phyloP scores from a whole-genome alignment of 1,140 invertebrate genomes.

The Drosophila orosa region DNA sequence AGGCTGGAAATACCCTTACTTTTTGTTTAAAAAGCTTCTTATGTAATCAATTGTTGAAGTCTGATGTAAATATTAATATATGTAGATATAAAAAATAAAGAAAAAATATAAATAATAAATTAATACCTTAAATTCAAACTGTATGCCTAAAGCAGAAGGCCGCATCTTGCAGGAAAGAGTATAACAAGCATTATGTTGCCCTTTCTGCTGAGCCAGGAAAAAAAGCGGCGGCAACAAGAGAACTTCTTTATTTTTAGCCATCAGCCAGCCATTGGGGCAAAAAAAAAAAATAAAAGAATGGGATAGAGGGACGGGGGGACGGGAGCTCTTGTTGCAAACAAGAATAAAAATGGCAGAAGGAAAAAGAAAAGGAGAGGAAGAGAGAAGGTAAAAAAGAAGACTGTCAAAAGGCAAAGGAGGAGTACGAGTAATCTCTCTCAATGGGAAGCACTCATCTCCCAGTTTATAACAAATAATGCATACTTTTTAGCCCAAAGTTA shows the following conservation, averaged over 20 bases:
- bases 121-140: background rate
- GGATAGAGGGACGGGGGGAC: background rate
- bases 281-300: background rate
- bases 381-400: background rate
- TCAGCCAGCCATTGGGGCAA: slow-evolving; percentile 1
- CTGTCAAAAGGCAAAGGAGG: background rate
- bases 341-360: slow-evolving; percentile 5
- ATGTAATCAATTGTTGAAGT: background rate
- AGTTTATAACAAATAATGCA: background rate
- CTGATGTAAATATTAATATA: background rate
- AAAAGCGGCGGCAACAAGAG: slow-evolving; percentile 36
- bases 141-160: background rate
- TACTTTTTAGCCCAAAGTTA: background rate
- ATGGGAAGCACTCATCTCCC: slow-evolving; percentile 1
- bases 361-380: slow-evolving; percentile 3
- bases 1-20: slow-evolving; percentile 8
- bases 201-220: slow-evolving; percentile 46
- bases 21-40: too few relatives aligned
- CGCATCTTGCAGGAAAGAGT: slow-evolving; percentile 1
- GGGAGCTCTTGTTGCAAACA: slow-evolving; percentile 11
- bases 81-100: background rate
- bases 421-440: background rate
- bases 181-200: slow-evolving; percentile 41
- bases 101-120: background rate
- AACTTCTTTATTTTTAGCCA: slow-evolving; percentile 54